Percentiles rank a stretch among this genome's conserved stretches.
phyloP scores from a whole-genome alignment of 2,797 vertebrate species.

The Taeniopygia guttata region DNA sequence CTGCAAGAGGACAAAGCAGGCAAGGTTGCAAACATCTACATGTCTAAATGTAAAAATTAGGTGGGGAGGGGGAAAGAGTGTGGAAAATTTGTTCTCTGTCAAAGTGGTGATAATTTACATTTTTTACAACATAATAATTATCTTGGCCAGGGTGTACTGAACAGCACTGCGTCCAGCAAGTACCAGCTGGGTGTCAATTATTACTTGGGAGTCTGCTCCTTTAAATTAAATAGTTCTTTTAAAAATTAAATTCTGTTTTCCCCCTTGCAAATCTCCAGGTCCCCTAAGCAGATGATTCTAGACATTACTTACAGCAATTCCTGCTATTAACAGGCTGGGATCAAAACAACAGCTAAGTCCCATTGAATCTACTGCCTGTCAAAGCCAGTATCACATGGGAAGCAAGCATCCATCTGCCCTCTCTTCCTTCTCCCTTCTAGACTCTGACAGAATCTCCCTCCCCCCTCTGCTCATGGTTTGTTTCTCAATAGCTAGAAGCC shows the following conservation, averaged over 20 bases:
- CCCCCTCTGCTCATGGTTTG: background rate
- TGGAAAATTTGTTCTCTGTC: background rate
- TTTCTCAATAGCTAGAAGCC: background rate
- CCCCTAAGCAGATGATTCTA: conserved; percentile 76
- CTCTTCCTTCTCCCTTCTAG: background rate
- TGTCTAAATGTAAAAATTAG: background rate
- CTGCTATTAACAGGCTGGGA: conserved; percentile 70
- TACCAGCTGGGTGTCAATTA: conserved; percentile 73
- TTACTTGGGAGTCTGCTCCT: conserved; percentile 60
- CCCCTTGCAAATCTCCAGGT: conserved; percentile 70
- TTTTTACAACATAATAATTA: conserved; percentile 65
- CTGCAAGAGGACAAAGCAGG: conserved; percentile 69
- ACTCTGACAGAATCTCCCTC: background rate
- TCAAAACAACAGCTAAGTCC: conserved; percentile 61
- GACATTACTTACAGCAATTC: conserved; percentile 73
- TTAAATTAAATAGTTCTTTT: conserved; percentile 73
- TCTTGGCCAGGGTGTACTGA: conserved; percentile 54
- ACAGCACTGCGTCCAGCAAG: conserved; percentile 52
- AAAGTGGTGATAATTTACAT: conserved; percentile 39
- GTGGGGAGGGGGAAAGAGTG: background rate
- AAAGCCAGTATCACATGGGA: conserved; percentile 54
- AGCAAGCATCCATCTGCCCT: conserved; percentile 61
- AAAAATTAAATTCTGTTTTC: conserved; percentile 70
- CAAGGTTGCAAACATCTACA: background rate
- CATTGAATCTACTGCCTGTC: conserved; percentile 64